Evolutionary conservation across 2,888 invertebrate genomes (phyloP).

Genomic region (Syritta pipiens): DNA sequence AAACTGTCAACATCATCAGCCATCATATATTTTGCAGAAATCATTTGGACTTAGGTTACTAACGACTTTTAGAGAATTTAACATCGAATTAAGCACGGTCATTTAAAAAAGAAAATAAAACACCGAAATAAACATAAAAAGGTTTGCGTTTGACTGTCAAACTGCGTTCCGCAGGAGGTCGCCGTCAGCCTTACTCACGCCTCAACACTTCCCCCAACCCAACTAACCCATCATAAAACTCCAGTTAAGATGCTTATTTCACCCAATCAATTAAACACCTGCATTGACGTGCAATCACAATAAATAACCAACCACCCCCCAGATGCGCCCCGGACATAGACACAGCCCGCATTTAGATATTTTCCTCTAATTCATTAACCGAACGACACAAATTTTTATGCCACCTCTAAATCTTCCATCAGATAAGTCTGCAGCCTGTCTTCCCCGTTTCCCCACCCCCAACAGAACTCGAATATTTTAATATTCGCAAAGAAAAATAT

Average conservation of each 20-base stretch:
- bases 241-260: no score
- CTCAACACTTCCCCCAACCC: no score
- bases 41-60: no score
- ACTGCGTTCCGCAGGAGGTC: no score
- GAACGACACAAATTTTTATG: constrained; percentile 27
- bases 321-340: not conserved
- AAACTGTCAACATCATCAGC: no score
- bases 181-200: no score
- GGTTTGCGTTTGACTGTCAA: no score
- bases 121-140: no score
- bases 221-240: not conserved
- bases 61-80: no score
- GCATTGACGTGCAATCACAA: not conserved
- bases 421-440: not conserved
- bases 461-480: constrained; percentile 2
- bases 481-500: constrained; percentile 61
- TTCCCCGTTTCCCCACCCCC: not conserved
- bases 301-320: not conserved
- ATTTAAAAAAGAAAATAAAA: no score
- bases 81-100: no score
- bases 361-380: constrained; percentile 10
- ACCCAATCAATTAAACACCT: not conserved
- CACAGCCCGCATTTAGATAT: not conserved
- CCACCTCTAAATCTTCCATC: constrained; percentile 6
- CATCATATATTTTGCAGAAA: no score